Base-by-base conservation (phyloP, 2,113 vertebrate species). In the Triplophysa siluroides region DNA sequence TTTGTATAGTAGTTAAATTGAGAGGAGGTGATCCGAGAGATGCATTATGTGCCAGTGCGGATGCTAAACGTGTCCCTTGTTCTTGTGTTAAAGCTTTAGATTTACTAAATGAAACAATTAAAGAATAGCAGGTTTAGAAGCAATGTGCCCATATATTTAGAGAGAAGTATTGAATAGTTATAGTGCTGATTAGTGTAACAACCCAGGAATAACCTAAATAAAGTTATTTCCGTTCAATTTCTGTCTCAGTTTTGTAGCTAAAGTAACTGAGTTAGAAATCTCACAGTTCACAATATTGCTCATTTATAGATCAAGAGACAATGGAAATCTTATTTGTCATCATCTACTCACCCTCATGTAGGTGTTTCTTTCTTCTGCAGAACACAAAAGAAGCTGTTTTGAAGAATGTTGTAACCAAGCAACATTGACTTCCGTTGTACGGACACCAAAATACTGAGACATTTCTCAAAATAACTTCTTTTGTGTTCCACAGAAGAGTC, bases 1-100 rank as follows among this genome's bases (percentile, higher is more conserved):
- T 71, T 71, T 71, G 11, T 18, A 52, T 6, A 50, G 66, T 12
- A 79, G 63, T 79, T 79, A 19, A 76, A 63, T 76, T 47, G 14
- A 75, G 62, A 76, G 26, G 45, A 16, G 21, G 38, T 8, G 38
- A 62, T 62, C 72, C 62, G 41, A 75, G 21, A 47, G n/a, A 21
- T 14, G 16, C 41, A 63, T 63, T 63, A 43, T 76, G 10, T 43
- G 8, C 41, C 21, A 24, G 24, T 76, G 21, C 63, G 43, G 16
- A 8, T 21, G 14, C 10, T 76, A 38, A 47, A 23, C 23, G 41
- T 19, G 41, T 63, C 58, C 16, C 6, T 24, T 41, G 5, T 63
- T 47, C 38, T 75, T 41, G 47, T 76, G 60, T 76, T 58, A 63
- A 76, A 47, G 73, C 60, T 63, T 75, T 62, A 58, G 21, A 63